A percentile compares a stretch with the other conserved stretches of the same genome.
Evolutionary conservation across 2,113 vertebrate species (phyloP).

Genomic region (Myanophis thanlyinensis): DNA sequence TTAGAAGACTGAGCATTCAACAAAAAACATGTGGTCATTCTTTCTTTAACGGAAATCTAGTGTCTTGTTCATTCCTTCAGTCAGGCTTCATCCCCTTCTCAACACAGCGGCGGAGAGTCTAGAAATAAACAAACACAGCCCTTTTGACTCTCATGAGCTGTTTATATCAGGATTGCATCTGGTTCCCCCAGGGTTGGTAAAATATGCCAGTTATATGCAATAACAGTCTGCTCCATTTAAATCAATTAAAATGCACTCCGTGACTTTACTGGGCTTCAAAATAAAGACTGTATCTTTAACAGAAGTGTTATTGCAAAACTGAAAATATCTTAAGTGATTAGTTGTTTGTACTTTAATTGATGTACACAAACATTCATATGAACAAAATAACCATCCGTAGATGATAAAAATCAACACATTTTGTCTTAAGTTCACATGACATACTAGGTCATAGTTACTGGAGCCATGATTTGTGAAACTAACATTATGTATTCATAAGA

Average conservation of each 20-base stretch:
- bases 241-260: constrained; percentile 20
- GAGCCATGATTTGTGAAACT: neutral
- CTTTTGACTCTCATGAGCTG: neutral
- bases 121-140: neutral
- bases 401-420: neutral
- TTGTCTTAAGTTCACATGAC: neutral
- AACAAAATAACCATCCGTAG: neutral
- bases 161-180: constrained; percentile 1
- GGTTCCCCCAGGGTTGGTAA: constrained; percentile 3
- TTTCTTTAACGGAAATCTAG: neutral
- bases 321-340: neutral
- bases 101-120: neutral
- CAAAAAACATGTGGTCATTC: neutral
- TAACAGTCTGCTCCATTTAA: constrained; percentile 25
- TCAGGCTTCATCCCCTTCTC: neutral
- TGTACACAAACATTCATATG: neutral
- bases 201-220: constrained; percentile 2
- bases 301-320: neutral
- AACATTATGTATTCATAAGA: neutral
- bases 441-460: neutral
- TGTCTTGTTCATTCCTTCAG: neutral
- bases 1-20: neutral
- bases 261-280: neutral
- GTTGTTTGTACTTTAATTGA: neutral
- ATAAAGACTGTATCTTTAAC: neutral